phyloP scores from a whole-genome alignment of 2,888 invertebrate species.

The Calameuta idolon region DNA sequence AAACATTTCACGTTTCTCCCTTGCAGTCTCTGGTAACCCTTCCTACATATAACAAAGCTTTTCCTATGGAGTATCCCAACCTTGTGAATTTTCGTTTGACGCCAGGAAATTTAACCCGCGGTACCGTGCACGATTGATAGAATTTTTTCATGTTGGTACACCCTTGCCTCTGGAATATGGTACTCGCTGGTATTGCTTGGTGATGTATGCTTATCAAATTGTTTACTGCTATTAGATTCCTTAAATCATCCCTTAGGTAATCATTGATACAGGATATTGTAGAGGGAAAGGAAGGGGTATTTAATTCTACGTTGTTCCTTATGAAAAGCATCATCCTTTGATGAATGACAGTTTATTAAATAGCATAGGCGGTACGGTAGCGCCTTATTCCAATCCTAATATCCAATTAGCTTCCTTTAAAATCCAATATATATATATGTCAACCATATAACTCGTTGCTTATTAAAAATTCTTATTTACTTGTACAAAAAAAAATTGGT shows the following conservation, averaged over 20 bases:
- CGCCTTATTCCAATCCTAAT: no score
- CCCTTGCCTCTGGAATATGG: not conserved
- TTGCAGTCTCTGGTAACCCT: not conserved
- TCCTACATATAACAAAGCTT: not conserved
- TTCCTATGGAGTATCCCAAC: not conserved
- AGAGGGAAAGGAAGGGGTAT: not conserved
- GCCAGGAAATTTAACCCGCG: not conserved
- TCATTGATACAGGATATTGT: no score
- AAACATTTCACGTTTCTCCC: not conserved
- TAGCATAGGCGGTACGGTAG: no score
- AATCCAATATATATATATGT: no score
- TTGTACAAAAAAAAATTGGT: not conserved
- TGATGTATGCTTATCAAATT: no score
- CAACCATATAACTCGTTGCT: not conserved
- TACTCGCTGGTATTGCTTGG: not conserved
- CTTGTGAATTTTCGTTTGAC: not conserved
- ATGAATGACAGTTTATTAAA: no score
- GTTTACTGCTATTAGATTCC: not conserved
- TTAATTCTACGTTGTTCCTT: not conserved
- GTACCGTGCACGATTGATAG: not conserved
- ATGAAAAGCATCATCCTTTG: no score
- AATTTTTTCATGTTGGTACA: not conserved
- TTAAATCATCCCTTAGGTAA: not conserved
- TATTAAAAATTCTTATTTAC: not conserved
- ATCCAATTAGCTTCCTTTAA: no score